These are phyloP conservation scores for Philereme vetulata DNA, from an alignment of 2,888 invertebrate genomes.

Conservation along the genomic window DNA sequence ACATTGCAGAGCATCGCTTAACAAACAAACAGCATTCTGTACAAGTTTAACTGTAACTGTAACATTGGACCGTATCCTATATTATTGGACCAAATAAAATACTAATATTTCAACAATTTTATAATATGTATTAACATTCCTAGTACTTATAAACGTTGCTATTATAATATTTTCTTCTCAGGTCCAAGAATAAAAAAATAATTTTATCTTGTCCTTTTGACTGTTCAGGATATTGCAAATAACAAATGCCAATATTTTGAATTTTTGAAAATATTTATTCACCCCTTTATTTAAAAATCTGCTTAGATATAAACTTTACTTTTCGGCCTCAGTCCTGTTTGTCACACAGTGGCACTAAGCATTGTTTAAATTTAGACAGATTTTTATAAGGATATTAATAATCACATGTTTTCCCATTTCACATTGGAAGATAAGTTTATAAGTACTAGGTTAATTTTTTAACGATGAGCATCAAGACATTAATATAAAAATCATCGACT, in stretches of 20 bases:
- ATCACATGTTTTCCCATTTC: slow-evolving; percentile 27
- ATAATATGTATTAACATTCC: slow-evolving; percentile 57
- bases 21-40: slow-evolving; percentile 51
- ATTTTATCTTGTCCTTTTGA: not conserved
- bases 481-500: slow-evolving; percentile 51
- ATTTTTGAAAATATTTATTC: slow-evolving; percentile 24
- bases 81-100: slow-evolving; percentile 78
- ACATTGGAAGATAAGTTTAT: slow-evolving; percentile 40
- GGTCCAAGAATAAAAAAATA: not conserved
- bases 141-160: slow-evolving; percentile 41
- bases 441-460: slow-evolving; percentile 40
- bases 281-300: too few species aligned
- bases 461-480: slow-evolving; percentile 59
- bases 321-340: too few species aligned
- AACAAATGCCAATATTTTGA: slow-evolving; percentile 8
- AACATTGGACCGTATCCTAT: slow-evolving; percentile 72
- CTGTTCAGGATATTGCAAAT: not conserved
- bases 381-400: not conserved
- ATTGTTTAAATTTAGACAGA: too few species aligned
- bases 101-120: slow-evolving; percentile 77
- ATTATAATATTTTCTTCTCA: slow-evolving; percentile 1
- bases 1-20: slow-evolving; percentile 46
- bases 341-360: too few species aligned
- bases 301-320: too few species aligned
- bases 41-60: slow-evolving; percentile 53